phyloP scores from a whole-genome alignment of 2,797 vertebrate genomes.

The Yasuhikotakia modesta region DNA sequence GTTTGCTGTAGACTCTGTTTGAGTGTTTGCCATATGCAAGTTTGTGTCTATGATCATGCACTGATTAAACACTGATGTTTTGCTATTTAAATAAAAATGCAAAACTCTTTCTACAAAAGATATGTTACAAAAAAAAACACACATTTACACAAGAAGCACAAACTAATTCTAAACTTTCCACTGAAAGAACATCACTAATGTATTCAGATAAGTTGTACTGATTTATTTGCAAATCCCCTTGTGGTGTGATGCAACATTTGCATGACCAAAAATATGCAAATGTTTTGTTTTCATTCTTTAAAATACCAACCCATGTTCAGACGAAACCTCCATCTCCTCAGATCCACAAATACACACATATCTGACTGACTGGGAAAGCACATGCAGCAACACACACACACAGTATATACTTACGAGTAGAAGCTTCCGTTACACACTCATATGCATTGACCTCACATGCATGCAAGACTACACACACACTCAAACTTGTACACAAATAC shows the following conservation, averaged over 20 bases:
- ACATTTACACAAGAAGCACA: constrained; percentile 10
- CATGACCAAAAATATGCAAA: constrained; percentile 53
- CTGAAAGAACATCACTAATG: constrained; percentile 8
- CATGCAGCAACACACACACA: constrained; percentile 68
- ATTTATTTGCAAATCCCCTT: constrained; percentile 22
- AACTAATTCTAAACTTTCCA: background rate
- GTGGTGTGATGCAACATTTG: constrained; percentile 58
- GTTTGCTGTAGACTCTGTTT: background rate
- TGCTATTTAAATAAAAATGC: background rate
- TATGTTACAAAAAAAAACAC: constrained; percentile 11
- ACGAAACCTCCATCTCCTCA: constrained; percentile 66
- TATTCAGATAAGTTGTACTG: constrained; percentile 34
- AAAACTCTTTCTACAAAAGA: background rate
- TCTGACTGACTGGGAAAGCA: constrained; percentile 78
- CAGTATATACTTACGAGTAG: constrained; percentile 55
- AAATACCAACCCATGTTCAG: constrained; percentile 86
- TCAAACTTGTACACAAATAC: constrained; percentile 63
- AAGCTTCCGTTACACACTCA: constrained; percentile 32
- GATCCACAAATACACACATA: constrained; percentile 74
- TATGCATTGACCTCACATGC: constrained; percentile 39
- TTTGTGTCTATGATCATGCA: background rate
- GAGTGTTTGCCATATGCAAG: background rate
- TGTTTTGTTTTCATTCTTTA: constrained; percentile 51
- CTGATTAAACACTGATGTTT: background rate
- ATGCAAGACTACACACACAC: constrained; percentile 54